Conservation (phyloP, 2,888 invertebrate genomes). For the Congeria kusceri region DNA sequence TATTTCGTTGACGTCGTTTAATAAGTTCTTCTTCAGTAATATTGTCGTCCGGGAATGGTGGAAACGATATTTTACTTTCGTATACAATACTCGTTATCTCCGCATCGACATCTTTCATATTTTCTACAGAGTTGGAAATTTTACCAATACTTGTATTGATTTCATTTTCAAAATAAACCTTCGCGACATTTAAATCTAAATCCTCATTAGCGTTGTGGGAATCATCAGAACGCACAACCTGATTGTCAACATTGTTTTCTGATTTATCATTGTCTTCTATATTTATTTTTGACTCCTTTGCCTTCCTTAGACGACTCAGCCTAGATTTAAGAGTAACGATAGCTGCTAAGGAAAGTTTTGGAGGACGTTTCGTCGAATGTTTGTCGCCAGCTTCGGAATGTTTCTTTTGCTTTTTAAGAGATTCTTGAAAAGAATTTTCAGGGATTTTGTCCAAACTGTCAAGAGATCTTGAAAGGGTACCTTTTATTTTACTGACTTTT, state of each 20-base stretch:
- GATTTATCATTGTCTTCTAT: conserved; percentile 14
- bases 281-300: conserved; percentile 36
- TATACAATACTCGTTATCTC: conserved; percentile 65
- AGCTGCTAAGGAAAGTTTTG: conserved; percentile 59
- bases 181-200: conserved; percentile 53
- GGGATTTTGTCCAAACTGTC: not conserved
- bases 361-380: conserved; percentile 27
- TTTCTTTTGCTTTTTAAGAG: not conserved
- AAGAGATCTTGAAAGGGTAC: conserved; percentile 2
- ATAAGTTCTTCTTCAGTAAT: conserved; percentile 74
- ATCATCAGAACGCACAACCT: conserved; percentile 26
- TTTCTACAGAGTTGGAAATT: conserved; percentile 68
- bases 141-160: conserved; percentile 74
- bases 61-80: conserved; percentile 73
- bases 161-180: conserved; percentile 76
- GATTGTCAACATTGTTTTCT: conserved; percentile 17
- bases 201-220: conserved; percentile 26
- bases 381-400: not conserved
- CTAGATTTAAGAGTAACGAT: conserved; percentile 59
- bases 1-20: conserved; percentile 60
- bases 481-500: not conserved
- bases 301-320: conserved; percentile 55
- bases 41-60: conserved; percentile 67
- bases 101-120: conserved; percentile 73
- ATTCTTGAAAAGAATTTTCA: conserved; percentile 1